Evolutionary conservation across 2,888 invertebrate genomes (phyloP).

Genomic region (Dorcus hopei): DNA sequence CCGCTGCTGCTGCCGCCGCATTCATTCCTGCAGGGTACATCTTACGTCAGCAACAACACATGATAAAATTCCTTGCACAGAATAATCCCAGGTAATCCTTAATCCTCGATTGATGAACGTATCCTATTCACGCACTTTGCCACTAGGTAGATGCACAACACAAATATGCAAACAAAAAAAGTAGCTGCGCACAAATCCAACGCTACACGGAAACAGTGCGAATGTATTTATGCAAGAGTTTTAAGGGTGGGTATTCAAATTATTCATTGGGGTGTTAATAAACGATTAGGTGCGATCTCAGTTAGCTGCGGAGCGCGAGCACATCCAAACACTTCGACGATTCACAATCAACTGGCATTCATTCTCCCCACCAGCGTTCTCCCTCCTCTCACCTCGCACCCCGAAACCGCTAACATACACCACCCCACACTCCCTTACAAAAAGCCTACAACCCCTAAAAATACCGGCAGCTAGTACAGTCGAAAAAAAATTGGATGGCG

Average conservation of each 20-base stretch:
- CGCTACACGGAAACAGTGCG: neutral
- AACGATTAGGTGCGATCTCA: neutral
- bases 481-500: constrained; percentile 23
- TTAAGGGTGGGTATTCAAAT: no score
- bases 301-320: constrained; percentile 6
- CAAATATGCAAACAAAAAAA: constrained; percentile 1
- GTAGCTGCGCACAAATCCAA: neutral
- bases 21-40: constrained; percentile 88
- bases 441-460: constrained; percentile 49
- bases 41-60: constrained; percentile 51
- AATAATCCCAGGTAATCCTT: constrained; percentile 17
- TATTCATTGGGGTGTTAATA: neutral
- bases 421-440: constrained; percentile 40
- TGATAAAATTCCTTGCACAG: constrained; percentile 27
- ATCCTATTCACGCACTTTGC: constrained; percentile 6
- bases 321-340: constrained; percentile 34
- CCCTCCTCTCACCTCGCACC: constrained; percentile 12
- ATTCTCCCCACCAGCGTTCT: constrained; percentile 24
- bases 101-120: constrained; percentile 10
- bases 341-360: constrained; percentile 42
- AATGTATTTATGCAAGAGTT: neutral
- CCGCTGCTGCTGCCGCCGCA: constrained; percentile 81
- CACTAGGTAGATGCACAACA: neutral
- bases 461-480: constrained; percentile 42
- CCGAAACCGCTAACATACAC: constrained; percentile 48